phyloP scores from a whole-genome alignment of 2,113 vertebrate species.

The Morphnarchus princeps region DNA sequence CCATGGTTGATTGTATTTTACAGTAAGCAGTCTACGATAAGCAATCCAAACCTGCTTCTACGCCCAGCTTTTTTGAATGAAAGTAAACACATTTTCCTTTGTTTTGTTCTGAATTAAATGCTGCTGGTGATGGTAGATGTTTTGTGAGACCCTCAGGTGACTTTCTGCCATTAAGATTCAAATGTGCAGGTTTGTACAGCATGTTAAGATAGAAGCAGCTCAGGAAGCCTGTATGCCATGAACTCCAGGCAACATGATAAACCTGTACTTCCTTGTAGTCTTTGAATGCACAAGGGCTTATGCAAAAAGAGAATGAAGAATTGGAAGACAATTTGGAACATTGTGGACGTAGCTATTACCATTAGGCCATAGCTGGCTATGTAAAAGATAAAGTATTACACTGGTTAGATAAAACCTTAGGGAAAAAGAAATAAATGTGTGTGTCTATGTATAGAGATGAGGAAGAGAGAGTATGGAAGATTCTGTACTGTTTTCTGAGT shows the following conservation, averaged over 20 bases:
- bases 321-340: neutral
- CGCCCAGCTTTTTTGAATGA: neutral
- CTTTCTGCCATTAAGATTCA: neutral
- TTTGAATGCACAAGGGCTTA: neutral
- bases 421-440: neutral
- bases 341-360: neutral
- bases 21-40: neutral
- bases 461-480: neutral
- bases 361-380: neutral
- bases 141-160: neutral
- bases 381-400: neutral
- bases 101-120: neutral
- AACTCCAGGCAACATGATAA: neutral
- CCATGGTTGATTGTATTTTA: neutral
- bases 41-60: neutral
- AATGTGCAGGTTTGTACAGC: neutral
- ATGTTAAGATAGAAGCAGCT: neutral
- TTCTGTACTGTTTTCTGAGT: neutral
- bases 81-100: neutral
- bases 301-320: neutral
- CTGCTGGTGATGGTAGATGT: neutral
- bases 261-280: neutral
- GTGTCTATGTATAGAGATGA: neutral
- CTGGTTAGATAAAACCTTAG: neutral
- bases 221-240: neutral